Conservation (phyloP, 2,797 vertebrate species). For the Fistularia tabacaria region DNA sequence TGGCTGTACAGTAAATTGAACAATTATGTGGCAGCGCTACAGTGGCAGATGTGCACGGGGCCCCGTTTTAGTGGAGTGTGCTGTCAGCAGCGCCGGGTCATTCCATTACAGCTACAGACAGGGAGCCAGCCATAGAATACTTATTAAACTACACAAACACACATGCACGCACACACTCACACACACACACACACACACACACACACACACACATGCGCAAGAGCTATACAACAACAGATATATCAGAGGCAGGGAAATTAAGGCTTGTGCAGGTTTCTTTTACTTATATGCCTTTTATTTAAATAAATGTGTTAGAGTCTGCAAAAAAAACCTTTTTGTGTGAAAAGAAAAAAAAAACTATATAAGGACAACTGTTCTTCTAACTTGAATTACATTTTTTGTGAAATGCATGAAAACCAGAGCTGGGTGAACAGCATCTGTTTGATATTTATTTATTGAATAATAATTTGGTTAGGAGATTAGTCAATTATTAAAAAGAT, state of each 20-base stretch:
- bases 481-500: no score
- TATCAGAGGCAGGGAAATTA: neutral
- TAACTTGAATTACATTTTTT: no score
- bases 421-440: no score
- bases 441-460: no score
- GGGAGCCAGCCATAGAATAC: constrained; percentile 33
- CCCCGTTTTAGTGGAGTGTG: constrained; percentile 49
- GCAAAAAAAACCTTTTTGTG: no score
- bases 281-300: no score
- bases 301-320: no score
- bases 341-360: no score
- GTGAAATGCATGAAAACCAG: no score
- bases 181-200: constrained; percentile 5
- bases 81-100: constrained; percentile 53
- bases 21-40: constrained; percentile 61
- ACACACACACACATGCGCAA: constrained; percentile 11
- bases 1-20: constrained; percentile 69
- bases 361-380: no score
- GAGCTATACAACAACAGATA: neutral
- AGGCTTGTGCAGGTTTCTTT: neutral
- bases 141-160: constrained; percentile 27
- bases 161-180: constrained; percentile 1
- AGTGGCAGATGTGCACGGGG: constrained; percentile 53
- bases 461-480: no score
- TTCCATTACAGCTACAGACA: constrained; percentile 56